Conservation (phyloP, 2,888 invertebrate genomes). For the Adelognathus sp. region DNA sequence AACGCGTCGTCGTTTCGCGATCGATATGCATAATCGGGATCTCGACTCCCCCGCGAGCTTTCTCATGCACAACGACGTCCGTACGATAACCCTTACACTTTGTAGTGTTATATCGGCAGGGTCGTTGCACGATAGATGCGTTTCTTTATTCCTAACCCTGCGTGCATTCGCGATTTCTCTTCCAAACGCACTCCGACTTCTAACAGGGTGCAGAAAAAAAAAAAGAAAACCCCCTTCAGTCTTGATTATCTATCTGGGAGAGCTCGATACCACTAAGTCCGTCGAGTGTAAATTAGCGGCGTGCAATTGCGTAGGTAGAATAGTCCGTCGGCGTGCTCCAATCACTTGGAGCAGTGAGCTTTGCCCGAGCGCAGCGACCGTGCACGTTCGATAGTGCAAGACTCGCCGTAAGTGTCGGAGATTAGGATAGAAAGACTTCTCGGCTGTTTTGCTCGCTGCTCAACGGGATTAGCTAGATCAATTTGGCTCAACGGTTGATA, state of each 20-base stretch:
- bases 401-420: constrained; percentile 18
- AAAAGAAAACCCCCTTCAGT: background rate
- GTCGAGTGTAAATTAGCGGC: constrained; percentile 33
- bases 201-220: background rate
- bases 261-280: constrained; percentile 16
- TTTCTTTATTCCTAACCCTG: constrained; percentile 13
- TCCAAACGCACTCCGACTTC: background rate
- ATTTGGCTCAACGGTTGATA: constrained; percentile 35
- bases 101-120: constrained; percentile 14
- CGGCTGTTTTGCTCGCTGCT: background rate
- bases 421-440: constrained; percentile 23
- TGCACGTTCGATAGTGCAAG: constrained; percentile 12
- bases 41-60: constrained; percentile 52
- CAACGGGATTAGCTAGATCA: constrained; percentile 50
- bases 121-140: constrained; percentile 48
- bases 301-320: constrained; percentile 34
- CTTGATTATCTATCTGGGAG: constrained; percentile 4
- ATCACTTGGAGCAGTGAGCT: background rate
- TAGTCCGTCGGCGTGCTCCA: constrained; percentile 12
- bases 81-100: constrained; percentile 49
- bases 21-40: constrained; percentile 61
- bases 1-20: constrained; percentile 42
- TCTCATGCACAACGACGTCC: constrained; percentile 35
- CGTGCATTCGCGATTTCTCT: constrained; percentile 4
- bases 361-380: background rate